phyloP scores from a whole-genome alignment of 23 tunicate genomes.

The Clavelina lepadiformis region DNA sequence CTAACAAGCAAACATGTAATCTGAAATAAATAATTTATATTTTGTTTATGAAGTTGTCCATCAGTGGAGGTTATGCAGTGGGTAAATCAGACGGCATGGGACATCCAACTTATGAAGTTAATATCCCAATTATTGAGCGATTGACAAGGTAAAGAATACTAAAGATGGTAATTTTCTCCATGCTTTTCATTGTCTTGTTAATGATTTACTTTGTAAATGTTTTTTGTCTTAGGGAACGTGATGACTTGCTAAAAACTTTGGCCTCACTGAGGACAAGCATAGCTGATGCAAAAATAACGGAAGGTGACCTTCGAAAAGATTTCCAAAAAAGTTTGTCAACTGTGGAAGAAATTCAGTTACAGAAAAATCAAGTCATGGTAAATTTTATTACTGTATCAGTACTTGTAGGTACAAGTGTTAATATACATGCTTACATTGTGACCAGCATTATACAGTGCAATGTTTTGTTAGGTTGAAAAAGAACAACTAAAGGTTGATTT shows the following conservation, averaged over 20 bases:
- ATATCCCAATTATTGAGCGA: constrained; percentile 49
- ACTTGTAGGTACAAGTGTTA: neutral
- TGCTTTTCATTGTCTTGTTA: no score
- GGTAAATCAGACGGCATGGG: no score
- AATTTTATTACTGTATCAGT: neutral
- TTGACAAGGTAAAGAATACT: constrained; percentile 15
- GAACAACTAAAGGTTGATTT: constrained; percentile 45
- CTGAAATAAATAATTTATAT: no score
- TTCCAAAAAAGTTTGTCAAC: constrained; percentile 59
- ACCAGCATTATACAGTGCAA: no score
- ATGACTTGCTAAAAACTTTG: constrained; percentile 60
- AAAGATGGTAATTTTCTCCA: neutral
- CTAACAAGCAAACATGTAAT: no score
- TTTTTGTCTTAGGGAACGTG: constrained; percentile 70
- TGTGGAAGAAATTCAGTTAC: constrained; percentile 67
- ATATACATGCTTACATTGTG: neutral
- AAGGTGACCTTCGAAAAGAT: constrained; percentile 42
- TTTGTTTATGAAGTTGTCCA: no score
- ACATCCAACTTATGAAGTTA: no score
- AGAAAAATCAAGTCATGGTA: constrained; percentile 59
- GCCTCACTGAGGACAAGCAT: constrained; percentile 28
- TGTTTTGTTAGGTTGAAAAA: constrained; percentile 32
- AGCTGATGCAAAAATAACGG: constrained; percentile 29
- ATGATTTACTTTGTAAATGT: neutral
- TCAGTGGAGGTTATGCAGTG: no score